A percentile compares a stretch with the other conserved stretches of the same genome.
These are phyloP conservation scores for Acipenser ruthenus DNA, from an alignment of 2,797 vertebrate genomes.

Conservation along the genomic window DNA sequence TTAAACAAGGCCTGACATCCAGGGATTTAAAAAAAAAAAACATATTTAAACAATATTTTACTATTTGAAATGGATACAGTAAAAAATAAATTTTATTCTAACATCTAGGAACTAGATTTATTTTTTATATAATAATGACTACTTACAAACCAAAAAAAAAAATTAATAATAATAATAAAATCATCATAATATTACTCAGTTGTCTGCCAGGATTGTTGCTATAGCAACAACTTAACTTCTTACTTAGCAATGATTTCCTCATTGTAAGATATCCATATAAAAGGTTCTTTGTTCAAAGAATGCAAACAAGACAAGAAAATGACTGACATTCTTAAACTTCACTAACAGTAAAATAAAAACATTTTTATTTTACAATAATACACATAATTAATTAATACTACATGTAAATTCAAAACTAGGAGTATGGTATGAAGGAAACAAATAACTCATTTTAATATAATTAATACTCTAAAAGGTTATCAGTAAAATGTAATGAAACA, in stretches of 20 bases:
- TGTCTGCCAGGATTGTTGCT: constrained; percentile 78
- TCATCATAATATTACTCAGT: constrained; percentile 95
- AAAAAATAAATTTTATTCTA: constrained; percentile 98
- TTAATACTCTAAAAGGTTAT: constrained; percentile 82
- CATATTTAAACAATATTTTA: constrained; percentile 96
- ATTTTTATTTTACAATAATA: constrained; percentile 84
- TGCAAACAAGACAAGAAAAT: constrained; percentile 84
- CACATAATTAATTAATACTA: constrained; percentile 80
- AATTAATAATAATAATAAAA: constrained; percentile 29
- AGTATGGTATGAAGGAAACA: constrained; percentile 84
- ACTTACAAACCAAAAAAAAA: constrained; percentile 93
- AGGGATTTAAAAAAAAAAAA: constrained; percentile 83
- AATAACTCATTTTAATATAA: constrained; percentile 60
- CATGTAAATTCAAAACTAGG: constrained; percentile 81
- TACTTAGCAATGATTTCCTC: constrained; percentile 89
- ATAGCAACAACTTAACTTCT: constrained; percentile 85
- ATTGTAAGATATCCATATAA: constrained; percentile 96
- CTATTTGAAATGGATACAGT: constrained; percentile 98
- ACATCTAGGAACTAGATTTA: constrained; percentile 94
- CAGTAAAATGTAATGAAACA: constrained; percentile 80
- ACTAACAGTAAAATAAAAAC: constrained; percentile 84
- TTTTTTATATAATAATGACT: constrained; percentile 79
- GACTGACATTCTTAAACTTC: constrained; percentile 85
- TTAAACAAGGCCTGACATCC: constrained; percentile 95
- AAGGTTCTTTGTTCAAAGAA: constrained; percentile 95